These are phyloP conservation scores for Alexandromys fortis DNA, from an alignment of 2,113 vertebrate genomes.

Conservation along the genomic window DNA sequence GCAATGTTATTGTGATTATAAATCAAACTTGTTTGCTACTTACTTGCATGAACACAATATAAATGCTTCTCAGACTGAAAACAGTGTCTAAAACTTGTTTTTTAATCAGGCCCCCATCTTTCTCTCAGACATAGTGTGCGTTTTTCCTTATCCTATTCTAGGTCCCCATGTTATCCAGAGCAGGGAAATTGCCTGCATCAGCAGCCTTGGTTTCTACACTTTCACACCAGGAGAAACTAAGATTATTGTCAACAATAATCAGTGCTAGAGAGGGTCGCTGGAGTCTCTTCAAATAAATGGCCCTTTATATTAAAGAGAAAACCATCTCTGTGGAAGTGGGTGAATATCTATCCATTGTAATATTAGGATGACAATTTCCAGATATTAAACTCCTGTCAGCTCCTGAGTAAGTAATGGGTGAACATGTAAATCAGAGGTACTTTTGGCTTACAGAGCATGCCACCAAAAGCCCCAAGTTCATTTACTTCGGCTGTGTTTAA, in stretches of 20 bases:
- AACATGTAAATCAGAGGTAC: background rate
- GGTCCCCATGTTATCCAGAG: background rate
- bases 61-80: background rate
- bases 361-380: constrained; percentile 16
- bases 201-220: background rate
- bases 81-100: constrained; percentile 29
- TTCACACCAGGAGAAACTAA: background rate
- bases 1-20: background rate
- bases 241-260: background rate
- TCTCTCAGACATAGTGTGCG: background rate
- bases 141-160: background rate
- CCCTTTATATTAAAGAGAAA: background rate
- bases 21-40: background rate
- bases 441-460: background rate
- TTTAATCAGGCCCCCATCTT: background rate
- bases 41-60: background rate
- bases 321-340: background rate
- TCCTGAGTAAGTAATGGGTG: background rate
- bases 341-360: background rate
- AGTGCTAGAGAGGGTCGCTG: background rate
- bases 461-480: background rate
- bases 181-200: background rate
- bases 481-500: constrained; percentile 34
- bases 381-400: background rate
- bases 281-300: constrained; percentile 11